Percentiles rank a stretch among this genome's conserved stretches.
Conservation (phyloP, 2,113 vertebrate genomes). For the Rhineura floridana region DNA sequence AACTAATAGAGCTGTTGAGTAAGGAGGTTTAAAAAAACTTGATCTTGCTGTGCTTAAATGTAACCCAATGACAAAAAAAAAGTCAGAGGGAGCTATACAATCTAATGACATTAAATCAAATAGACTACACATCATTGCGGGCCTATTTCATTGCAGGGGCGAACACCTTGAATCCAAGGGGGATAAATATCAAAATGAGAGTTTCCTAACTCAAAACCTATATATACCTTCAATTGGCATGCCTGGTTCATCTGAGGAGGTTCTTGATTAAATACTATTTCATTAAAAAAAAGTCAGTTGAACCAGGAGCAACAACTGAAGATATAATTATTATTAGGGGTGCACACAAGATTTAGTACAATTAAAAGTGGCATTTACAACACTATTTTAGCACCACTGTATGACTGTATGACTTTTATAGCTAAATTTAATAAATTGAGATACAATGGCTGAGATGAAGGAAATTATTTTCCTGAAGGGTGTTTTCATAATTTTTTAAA, state of each 20-base stretch:
- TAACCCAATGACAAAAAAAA: conserved; percentile 80
- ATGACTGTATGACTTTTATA: conserved; percentile 23
- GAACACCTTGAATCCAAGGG: conserved; percentile 75
- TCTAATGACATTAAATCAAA: conserved; percentile 79
- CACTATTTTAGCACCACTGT: conserved; percentile 51
- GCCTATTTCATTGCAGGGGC: conserved; percentile 72
- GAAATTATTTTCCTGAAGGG: conserved; percentile 43
- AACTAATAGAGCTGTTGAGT: conserved; percentile 86
- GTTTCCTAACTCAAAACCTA: conserved; percentile 24
- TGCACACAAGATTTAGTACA: conserved; percentile 27
- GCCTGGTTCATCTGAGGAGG: conserved; percentile 47
- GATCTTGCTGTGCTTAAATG: conserved; percentile 79
- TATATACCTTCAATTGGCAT: conserved; percentile 46
- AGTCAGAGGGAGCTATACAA: conserved; percentile 75
- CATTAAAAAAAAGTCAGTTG: no score
- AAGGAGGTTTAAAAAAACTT: conserved; percentile 82
- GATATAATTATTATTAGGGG: neutral
- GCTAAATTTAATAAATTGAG: neutral
- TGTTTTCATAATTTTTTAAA: neutral
- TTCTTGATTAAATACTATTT: conserved; percentile 54
- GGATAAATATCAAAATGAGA: conserved; percentile 48
- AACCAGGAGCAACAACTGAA: no score
- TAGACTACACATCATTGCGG: conserved; percentile 70
- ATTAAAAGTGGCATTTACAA: conserved; percentile 47
- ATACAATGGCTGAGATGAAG: neutral